These are phyloP conservation scores for Idaea dimidiata DNA, from an alignment of 2,888 invertebrate species.

Conservation along the genomic window DNA sequence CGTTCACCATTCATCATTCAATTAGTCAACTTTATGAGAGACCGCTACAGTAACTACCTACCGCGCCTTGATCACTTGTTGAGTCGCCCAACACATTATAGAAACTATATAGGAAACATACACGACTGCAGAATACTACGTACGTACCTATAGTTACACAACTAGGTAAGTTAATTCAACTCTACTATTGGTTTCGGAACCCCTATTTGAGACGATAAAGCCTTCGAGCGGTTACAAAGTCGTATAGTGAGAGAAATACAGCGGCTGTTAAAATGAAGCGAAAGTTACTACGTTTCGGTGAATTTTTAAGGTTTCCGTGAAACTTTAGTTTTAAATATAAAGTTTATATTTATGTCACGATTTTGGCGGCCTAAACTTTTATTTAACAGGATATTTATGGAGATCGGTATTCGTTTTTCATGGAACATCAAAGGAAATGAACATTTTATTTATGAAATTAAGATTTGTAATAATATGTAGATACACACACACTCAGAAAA, in stretches of 20 bases:
- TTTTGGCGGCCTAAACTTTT: neutral
- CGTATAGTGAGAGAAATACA: neutral
- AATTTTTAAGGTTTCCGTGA: neutral
- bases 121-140: neutral
- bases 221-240: neutral
- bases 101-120: no score
- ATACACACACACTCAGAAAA: no score
- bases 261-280: neutral
- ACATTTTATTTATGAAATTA: no score
- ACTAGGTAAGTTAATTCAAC: neutral
- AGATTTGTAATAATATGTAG: no score
- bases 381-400: no score
- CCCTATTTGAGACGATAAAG: neutral
- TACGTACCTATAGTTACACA: neutral
- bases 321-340: neutral
- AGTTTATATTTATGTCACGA: neutral
- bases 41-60: neutral
- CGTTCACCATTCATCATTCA: neutral
- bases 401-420: no score
- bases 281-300: neutral
- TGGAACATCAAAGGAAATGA: no score
- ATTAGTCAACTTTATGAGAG: neutral
- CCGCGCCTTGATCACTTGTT: conserved; percentile 29
- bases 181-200: neutral
- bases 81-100: conserved; percentile 15